Conservation (phyloP, 2,113 vertebrate species). For the Bubo scandiacus region DNA sequence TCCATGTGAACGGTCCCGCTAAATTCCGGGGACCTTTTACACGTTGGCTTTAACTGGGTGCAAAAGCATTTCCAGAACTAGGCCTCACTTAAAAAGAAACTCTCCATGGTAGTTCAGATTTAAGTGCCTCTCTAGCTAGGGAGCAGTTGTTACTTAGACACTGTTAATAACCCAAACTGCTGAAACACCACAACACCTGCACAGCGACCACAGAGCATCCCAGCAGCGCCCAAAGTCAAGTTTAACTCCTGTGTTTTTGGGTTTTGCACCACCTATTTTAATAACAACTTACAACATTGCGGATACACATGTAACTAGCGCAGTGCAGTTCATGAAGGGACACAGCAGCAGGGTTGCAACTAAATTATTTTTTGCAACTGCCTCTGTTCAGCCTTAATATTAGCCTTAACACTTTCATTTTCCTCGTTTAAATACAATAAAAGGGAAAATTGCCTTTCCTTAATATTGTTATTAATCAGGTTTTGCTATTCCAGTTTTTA, state of each 20-base stretch:
- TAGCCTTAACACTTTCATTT: not conserved
- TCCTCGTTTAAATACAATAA: constrained; percentile 20
- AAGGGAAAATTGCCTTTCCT: not conserved
- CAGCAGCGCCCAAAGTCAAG: not conserved
- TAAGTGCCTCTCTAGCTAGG: not conserved
- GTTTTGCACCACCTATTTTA: not conserved
- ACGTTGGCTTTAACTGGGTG: not conserved
- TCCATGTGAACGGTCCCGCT: fast-evolving
- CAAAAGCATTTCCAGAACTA: not conserved
- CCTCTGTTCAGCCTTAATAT: not conserved
- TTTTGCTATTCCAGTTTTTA: not conserved
- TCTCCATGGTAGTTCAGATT: not conserved
- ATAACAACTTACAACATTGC: not conserved
- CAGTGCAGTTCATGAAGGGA: not conserved
- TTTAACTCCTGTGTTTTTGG: not conserved
- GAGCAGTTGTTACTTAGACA: fast-evolving
- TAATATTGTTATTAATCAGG: constrained; percentile 1
- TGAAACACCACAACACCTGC: not conserved
- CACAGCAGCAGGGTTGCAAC: not conserved
- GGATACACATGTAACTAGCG: fast-evolving
- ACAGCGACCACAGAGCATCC: not conserved
- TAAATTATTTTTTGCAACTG: not conserved
- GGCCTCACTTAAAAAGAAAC: not conserved
- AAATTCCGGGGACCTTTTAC: not conserved
- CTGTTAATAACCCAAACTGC: not conserved